These are phyloP conservation scores for Lamprotornis superbus DNA, from an alignment of 2,113 vertebrate genomes.

Conservation along the genomic window DNA sequence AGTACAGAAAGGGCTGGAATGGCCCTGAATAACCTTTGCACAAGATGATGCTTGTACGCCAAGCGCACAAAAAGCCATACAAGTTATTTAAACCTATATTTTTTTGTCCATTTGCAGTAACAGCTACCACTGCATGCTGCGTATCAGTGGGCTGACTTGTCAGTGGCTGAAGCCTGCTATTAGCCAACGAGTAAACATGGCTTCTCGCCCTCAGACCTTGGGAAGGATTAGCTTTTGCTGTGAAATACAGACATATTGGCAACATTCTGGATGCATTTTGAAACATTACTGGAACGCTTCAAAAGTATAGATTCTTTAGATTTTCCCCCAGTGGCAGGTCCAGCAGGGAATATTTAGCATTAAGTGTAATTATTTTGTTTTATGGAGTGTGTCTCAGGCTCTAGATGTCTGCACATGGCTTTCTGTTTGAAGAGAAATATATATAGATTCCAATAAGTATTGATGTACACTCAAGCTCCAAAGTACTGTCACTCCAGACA, in stretches of 20 bases:
- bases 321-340: not conserved
- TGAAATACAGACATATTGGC: not conserved
- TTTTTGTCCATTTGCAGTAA: conserved; percentile 32
- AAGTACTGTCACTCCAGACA: not conserved
- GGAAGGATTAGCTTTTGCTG: not conserved
- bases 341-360: not conserved
- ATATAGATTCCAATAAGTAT: not conserved
- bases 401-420: not conserved
- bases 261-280: not conserved
- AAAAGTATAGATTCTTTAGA: not conserved
- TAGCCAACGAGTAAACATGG: conserved; percentile 3
- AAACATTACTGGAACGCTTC: not conserved
- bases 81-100: conserved; percentile 47
- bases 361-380: not conserved
- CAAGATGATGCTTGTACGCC: not conserved
- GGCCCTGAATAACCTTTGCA: conserved; percentile 9
- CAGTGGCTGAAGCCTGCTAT: conserved; percentile 24
- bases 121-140: not conserved
- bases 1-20: not conserved
- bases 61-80: not conserved
- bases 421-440: not conserved
- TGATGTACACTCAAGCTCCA: not conserved
- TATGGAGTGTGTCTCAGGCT: not conserved
- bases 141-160: conserved; percentile 18
- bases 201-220: not conserved